These are phyloP conservation scores for Ambastaia sidthimunki DNA, from an alignment of 2,797 vertebrate genomes.

Conservation along the genomic window DNA sequence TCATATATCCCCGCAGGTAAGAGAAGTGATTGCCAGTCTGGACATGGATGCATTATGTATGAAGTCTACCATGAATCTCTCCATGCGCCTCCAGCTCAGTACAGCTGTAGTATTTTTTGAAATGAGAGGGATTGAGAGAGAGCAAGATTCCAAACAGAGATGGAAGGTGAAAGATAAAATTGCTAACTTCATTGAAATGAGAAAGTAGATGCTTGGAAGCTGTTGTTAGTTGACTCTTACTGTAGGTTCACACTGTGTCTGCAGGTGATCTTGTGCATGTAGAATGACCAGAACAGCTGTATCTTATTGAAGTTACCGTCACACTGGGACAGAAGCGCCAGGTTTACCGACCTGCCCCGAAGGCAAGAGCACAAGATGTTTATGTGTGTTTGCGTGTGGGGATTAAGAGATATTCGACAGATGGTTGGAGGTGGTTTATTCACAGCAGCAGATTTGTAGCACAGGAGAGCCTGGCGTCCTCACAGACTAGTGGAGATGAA, in stretches of 20 bases:
- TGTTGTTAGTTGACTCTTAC: conserved; percentile 7
- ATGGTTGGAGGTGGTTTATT: conserved; percentile 59
- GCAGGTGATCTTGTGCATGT: conserved; percentile 22
- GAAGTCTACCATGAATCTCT: conserved; percentile 42
- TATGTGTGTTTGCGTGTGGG: conserved; percentile 46
- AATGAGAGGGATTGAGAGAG: conserved; percentile 16
- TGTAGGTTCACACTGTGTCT: conserved; percentile 21
- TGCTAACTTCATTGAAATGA: conserved; percentile 24
- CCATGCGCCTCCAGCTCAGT: conserved; percentile 14
- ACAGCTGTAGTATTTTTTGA: conserved; percentile 40
- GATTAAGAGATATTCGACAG: conserved; percentile 55
- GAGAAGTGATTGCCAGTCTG: conserved; percentile 56
- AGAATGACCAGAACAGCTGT: conserved; percentile 10
- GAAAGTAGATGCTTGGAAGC: conserved; percentile 17
- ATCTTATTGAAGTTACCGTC: conserved; percentile 21
- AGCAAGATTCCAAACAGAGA: conserved; percentile 1
- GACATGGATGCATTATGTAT: conserved; percentile 61
- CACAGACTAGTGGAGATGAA: conserved; percentile 53
- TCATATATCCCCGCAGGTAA: conserved; percentile 57
- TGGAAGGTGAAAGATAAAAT: conserved; percentile 35
- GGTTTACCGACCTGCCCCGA: not conserved
- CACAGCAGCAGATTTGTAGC: conserved; percentile 60
- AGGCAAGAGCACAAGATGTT: conserved; percentile 18
- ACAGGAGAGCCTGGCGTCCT: conserved; percentile 40
- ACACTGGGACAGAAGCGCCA: conserved; percentile 18